These are phyloP conservation scores for Montipora capricornis DNA, from an alignment of 64 coral and sea anemone species.

Conservation along the genomic window DNA sequence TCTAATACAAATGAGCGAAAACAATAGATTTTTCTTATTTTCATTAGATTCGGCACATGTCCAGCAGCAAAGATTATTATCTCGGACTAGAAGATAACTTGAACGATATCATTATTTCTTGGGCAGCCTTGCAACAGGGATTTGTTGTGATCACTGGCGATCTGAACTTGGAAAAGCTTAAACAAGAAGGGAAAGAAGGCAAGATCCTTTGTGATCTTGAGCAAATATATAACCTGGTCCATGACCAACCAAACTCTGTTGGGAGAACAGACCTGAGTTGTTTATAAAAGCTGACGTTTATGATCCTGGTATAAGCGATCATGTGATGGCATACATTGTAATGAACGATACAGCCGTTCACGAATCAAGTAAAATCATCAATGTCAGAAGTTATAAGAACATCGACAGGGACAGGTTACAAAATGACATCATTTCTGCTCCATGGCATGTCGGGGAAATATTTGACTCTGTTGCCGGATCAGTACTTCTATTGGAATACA, in stretches of 20 bases:
- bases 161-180: neutral
- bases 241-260: neutral
- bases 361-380: constrained; percentile 2
- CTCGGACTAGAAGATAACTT: no score
- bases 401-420: neutral
- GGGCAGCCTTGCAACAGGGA: neutral
- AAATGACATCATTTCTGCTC: neutral
- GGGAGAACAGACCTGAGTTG: constrained; percentile 19
- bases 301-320: neutral
- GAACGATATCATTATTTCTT: neutral
- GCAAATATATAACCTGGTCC: neutral
- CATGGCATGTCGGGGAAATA: constrained; percentile 30
- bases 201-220: constrained; percentile 25
- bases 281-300: neutral
- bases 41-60: no score
- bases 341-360: neutral
- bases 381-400: neutral
- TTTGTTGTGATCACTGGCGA: neutral
- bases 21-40: no score
- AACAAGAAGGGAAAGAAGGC: neutral
- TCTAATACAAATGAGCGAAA: no score
- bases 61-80: no score
- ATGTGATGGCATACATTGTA: neutral
- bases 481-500: constrained; percentile 15
- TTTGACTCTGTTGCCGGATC: constrained; percentile 34